Evolutionary conservation across 2,888 invertebrate species (phyloP).

Genomic region (Calameuta idolon): DNA sequence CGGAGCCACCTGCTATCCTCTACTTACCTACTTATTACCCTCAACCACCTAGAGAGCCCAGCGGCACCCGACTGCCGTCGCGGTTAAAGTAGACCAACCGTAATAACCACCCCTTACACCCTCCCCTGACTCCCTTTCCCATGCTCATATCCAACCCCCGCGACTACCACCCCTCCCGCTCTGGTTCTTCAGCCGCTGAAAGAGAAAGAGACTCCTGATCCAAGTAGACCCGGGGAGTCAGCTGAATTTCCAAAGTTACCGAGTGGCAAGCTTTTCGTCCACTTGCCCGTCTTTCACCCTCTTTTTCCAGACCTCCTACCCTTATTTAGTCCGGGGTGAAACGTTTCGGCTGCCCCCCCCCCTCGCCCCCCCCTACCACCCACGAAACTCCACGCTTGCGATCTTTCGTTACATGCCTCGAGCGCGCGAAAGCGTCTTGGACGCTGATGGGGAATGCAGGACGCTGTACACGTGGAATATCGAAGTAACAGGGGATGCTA

Average conservation of each 20-base stretch:
- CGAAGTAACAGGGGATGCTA: not conserved
- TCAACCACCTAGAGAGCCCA: slow-evolving; percentile 10
- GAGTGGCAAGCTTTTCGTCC: not conserved
- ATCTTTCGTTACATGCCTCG: not conserved
- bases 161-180: fast-evolving
- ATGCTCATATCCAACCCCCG: no score
- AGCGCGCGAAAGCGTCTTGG: not conserved
- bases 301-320: not conserved
- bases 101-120: not conserved
- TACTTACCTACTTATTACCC: slow-evolving; percentile 22
- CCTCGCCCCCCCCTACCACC: no score
- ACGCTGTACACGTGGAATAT: not conserved
- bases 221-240: not conserved
- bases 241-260: not conserved
- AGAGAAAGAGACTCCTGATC: not conserved
- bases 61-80: not conserved
- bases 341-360: not conserved
- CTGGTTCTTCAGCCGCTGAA: not conserved
- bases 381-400: not conserved
- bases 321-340: not conserved
- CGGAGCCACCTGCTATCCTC: slow-evolving; percentile 23
- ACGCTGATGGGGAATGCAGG: not conserved
- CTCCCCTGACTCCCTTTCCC: not conserved
- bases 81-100: slow-evolving; percentile 2
- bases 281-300: not conserved